Evolutionary conservation across 2,113 vertebrate genomes (phyloP).

Genomic region (Eolophus roseicapilla): DNA sequence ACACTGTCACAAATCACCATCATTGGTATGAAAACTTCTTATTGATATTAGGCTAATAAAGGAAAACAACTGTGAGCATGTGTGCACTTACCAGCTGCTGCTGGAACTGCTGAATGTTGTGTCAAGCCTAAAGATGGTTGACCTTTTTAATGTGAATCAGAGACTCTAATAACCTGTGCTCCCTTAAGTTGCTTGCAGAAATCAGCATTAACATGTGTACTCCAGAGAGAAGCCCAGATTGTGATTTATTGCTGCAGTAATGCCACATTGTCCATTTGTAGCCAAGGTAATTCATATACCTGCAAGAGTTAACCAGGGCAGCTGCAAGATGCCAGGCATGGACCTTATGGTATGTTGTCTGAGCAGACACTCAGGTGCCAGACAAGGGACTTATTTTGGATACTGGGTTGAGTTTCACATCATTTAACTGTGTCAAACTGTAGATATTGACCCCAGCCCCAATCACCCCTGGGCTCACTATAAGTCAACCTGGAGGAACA

Average conservation of each 20-base stretch:
- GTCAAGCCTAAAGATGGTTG: not conserved
- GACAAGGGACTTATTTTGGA: not conserved
- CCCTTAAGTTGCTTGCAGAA: not conserved
- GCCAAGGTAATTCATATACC: not conserved
- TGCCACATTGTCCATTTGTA: not conserved
- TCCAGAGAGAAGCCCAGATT: not conserved
- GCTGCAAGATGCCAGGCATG: not conserved
- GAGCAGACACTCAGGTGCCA: not conserved
- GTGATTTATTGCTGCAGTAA: not conserved
- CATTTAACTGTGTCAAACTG: not conserved
- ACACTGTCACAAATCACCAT: not conserved
- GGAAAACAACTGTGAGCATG: not conserved
- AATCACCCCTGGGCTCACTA: not conserved
- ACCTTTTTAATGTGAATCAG: not conserved
- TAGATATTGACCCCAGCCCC: not conserved
- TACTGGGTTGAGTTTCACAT: not conserved
- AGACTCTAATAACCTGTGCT: not conserved
- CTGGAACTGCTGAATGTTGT: not conserved
- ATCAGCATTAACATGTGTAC: not conserved
- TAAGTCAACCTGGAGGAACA: not conserved
- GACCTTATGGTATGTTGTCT: not conserved
- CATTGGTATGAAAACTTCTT: not conserved
- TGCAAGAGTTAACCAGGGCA: not conserved
- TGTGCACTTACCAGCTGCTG: not conserved
- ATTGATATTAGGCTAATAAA: not conserved